Conservation (phyloP, 1,140 invertebrate genomes). For the Camponotus floridanus region DNA sequence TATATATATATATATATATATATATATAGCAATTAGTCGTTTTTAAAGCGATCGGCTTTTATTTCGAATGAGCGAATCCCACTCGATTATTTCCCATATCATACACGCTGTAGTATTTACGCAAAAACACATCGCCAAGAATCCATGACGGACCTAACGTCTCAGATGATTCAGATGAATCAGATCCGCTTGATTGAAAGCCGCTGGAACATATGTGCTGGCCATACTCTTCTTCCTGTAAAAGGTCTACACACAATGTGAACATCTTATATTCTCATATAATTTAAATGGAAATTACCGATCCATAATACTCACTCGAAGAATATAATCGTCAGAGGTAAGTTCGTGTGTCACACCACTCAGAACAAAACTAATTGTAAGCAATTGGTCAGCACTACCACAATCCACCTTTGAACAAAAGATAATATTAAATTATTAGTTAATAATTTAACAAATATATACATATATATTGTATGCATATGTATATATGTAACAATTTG, state of each 20-base stretch:
- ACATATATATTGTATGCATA: too few relatives aligned
- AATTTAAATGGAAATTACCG: background rate
- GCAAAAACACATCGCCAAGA: background rate
- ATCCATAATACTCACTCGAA: background rate
- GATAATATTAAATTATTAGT: too few relatives aligned
- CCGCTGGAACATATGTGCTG: background rate
- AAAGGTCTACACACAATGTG: background rate
- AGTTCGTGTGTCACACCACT: background rate
- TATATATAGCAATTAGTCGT: too few relatives aligned
- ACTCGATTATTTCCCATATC: background rate
- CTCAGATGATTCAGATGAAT: too few relatives aligned
- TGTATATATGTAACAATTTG: background rate
- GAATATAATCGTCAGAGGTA: background rate
- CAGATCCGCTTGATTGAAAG: constrained; percentile 75
- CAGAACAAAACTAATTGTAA: background rate
- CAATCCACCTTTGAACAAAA: background rate
- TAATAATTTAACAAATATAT: too few relatives aligned
- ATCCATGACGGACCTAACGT: too few relatives aligned
- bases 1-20: too few relatives aligned
- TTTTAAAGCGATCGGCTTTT: background rate
- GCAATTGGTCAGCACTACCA: background rate
- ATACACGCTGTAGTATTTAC: background rate
- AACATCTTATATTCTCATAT: background rate
- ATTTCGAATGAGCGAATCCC: background rate
- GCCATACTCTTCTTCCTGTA: constrained; percentile 78